Percentiles rank a stretch among this genome's conserved stretches.
Evolutionary conservation across 1,140 invertebrate genomes (phyloP).

Genomic region (Phenacoccus solenopsis): DNA sequence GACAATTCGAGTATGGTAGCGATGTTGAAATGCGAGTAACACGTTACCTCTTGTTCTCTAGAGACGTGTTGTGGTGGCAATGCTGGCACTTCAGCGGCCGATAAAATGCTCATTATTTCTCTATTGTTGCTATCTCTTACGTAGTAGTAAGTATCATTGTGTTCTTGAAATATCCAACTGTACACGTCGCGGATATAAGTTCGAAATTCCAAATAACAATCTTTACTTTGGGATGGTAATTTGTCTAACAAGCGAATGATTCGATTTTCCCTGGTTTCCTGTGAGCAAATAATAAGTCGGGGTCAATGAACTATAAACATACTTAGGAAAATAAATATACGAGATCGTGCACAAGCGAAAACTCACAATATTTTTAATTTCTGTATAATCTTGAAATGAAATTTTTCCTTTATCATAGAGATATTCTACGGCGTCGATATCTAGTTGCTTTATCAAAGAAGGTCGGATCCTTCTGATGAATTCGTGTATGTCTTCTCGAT

Average conservation of each 20-base stretch:
- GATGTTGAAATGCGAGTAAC: background rate
- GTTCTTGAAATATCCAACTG: conserved; percentile 19
- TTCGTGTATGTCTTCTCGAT: background rate
- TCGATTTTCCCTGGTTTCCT: background rate
- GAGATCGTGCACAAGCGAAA: background rate
- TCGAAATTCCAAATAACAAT: conserved; percentile 13
- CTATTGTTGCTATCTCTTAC: background rate
- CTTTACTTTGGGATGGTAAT: background rate
- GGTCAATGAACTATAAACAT: too few species aligned
- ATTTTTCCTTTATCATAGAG: background rate
- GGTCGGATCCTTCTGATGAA: background rate
- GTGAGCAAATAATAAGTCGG: background rate
- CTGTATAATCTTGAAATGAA: background rate
- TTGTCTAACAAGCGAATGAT: background rate
- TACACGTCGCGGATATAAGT: conserved; percentile 19
- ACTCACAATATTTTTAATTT: background rate
- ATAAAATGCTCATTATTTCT: conserved; percentile 33
- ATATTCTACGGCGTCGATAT: background rate
- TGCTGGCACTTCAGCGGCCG: conserved; percentile 39
- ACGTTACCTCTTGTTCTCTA: conserved; percentile 30
- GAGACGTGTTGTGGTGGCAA: conserved; percentile 38
- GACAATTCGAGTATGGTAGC: background rate
- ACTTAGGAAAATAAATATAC: too few species aligned
- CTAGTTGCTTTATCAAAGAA: background rate
- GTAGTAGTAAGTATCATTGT: conserved; percentile 1